Base-by-base conservation (phyloP, 2,888 invertebrate species). In the Tridacna crocea region DNA sequence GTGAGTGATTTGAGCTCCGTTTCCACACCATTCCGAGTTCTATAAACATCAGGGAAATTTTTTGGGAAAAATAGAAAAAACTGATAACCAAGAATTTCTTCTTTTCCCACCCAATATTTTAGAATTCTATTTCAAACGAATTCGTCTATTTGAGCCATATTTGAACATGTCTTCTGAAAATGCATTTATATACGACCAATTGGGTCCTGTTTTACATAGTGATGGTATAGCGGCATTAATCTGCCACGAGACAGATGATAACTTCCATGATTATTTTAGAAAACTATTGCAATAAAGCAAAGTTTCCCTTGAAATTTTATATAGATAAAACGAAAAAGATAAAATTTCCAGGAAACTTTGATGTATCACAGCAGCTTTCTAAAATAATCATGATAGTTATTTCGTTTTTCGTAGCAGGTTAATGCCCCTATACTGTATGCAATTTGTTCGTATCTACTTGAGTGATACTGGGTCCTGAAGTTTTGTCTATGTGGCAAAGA, bases 41-140 rank as follows among this genome's bases (percentile, higher is more conserved):
- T 55, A 55, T 3, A 36, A 8, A 8, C 3, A 2, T n/a, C 10
- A 55, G 2, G 24, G 4, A 63, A 63, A 24, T 15, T 1, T 19
- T 24, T 4, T 22, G 17, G n/a, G 4, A 19, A 63, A 63, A 22
- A 10, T 1, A 63, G 63, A 24, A 63, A 63, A 22, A 8, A 10
- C 24, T 24, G 22, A 63, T 63, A 63, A 63, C 63, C 22, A 63
- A 19, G 3, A 22, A 4, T 19, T 24, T 63, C 63, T 24, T 10
- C 63, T 63, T 63, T 63, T 63, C n/a, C 22, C 63, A 22, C n/a
- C n/a, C 24, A 63, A 63, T 12, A 24, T 63, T 63, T 24, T 22
- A 1, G 3, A n/a, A 10, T 15, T 19, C 4, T 55, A 55, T 19
- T 2, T 2, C 2, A 19, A 19, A 55, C n/a, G 55, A 55, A 36